Evolutionary conservation across 1,140 invertebrate genomes (phyloP), one percentile per base, ranked within the genome.

Genomic region (Conus betulinus): DNA sequence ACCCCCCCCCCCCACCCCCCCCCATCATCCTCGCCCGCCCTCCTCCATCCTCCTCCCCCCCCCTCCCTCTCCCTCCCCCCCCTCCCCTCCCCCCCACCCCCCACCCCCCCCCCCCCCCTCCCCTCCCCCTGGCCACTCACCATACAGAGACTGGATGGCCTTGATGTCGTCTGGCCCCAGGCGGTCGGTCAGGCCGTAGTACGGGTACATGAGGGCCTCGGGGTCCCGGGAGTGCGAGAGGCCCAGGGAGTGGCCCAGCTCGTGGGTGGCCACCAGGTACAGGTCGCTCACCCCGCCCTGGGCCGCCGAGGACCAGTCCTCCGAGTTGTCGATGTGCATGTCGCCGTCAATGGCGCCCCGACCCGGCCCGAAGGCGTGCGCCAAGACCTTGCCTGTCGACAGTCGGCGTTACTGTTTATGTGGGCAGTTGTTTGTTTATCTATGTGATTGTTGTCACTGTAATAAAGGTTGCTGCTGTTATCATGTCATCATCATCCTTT

Each of bases 121-220:
- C 39, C 39, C 39, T 39, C 39, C 39, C 39, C 39, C 39, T 39
- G 0, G 39, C 3, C 23, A 89, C 89, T 90, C 91, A 95, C 96
- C 96, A 90, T 96, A 96, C 8, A 96, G 88, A 63, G 91, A 91
- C 90, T 95, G 95, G 20, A 99, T 98, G 25, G 97, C 98, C 89
- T 96, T 96, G 82, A 97, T 97, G 95, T 99, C 98, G 95, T 99
- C 98, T 85, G 98, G 96, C 20, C 97, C 97, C 57, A 99, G 95
- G 90, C 97, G 96, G 2, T 89, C 89, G 20, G 89, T 88, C 78
- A 90, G 91, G 27, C 91, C 90, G 82, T 94, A 93, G 60, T 91
- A 92, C 7, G 94, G 93, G 51, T 89, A 91, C 93, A 94, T 94
- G 15, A 94, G 84, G 23, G 94, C 91, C 13, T 84, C 88, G 0